Base-by-base conservation (phyloP, 1,140 invertebrate genomes). In the Formica exsecta region DNA sequence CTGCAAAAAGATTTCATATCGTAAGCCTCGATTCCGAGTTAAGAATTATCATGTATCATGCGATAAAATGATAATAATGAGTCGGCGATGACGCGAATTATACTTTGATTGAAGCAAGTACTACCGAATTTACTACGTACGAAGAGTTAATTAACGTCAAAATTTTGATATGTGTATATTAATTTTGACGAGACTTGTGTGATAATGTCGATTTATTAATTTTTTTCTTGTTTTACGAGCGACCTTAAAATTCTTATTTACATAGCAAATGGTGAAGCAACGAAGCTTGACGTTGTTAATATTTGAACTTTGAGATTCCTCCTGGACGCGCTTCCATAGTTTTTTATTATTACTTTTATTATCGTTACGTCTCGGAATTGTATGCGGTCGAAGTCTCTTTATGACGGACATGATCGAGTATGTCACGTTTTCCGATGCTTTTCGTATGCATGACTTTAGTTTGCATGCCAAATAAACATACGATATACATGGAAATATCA, bases 161-260 rank as follows among this genome's bases (percentile, higher is more conserved):
- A 36, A 44, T 65, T 32, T 48, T 77, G 44, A 3, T 2, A 29
- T 8, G 5, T 22, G 5, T 29, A 22, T 11, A 22, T 66, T 54
- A 54, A 54, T 71, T 6, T 48, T 22, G 57, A 29, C 9, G 48
- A 75, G 44, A 25, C 3, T 84, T 8, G 3, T 16, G 9, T 32
- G 36, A 36, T 32, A 19, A 13, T 22, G 41, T 62, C 36, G 41
- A 32, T 4, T 62, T 84, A 51, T 19, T 75, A 36, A 13, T 13
- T 4, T 44, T 19, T 44, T 64, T 22, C 22, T 84, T 29, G 25
- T 57, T 29, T 5, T 25, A 36, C 2, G 29, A 65, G 3, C 0
- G 4, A 13, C 8, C 41, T 70, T 70, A 70, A 41, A 41, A n/a
- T 68, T 41, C 41, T 71, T 32, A 80, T 81, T 86, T 81, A 5